Evolutionary conservation across 2,888 invertebrate species (phyloP).

Genomic region (Agrochola lychnidis): DNA sequence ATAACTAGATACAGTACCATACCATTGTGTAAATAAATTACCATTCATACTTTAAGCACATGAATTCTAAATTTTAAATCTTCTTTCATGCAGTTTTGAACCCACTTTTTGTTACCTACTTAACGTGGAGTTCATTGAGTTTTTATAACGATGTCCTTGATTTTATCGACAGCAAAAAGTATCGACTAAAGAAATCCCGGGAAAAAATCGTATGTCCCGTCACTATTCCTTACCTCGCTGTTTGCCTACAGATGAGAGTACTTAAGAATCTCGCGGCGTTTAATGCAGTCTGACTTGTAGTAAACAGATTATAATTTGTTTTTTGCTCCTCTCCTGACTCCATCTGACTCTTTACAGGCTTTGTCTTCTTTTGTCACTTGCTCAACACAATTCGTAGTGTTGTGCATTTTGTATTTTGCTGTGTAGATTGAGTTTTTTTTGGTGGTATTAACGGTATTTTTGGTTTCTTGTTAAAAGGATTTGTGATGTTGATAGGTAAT

Average conservation of each 20-base stretch:
- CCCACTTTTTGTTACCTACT: no score
- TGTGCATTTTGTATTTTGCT: slow-evolving; percentile 25
- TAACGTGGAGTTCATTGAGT: neutral
- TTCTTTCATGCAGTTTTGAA: neutral
- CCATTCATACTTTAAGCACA: neutral
- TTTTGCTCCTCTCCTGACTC: slow-evolving; percentile 33
- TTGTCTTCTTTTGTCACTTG: slow-evolving; percentile 22
- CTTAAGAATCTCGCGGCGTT: slow-evolving; percentile 42
- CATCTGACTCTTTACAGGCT: slow-evolving; percentile 7
- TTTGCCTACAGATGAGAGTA: slow-evolving; percentile 44
- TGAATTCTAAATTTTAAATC: neutral
- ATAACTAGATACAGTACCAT: neutral
- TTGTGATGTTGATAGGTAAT: neutral
- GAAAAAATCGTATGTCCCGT: slow-evolving; percentile 7
- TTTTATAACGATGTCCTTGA: neutral
- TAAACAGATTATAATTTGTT: slow-evolving; percentile 59
- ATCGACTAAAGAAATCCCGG: slow-evolving; percentile 6
- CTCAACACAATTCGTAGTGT: slow-evolving; percentile 20
- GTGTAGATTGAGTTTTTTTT: slow-evolving; percentile 1
- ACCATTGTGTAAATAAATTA: neutral
- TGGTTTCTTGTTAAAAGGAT: neutral
- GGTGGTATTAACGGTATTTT: neutral
- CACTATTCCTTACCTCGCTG: slow-evolving; percentile 38
- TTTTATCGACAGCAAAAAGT: neutral
- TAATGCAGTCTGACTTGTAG: slow-evolving; percentile 51